Percentiles rank a stretch among this genome's conserved stretches.
Evolutionary conservation across 2,888 invertebrate genomes (phyloP).

Genomic region (Nebria salina): DNA sequence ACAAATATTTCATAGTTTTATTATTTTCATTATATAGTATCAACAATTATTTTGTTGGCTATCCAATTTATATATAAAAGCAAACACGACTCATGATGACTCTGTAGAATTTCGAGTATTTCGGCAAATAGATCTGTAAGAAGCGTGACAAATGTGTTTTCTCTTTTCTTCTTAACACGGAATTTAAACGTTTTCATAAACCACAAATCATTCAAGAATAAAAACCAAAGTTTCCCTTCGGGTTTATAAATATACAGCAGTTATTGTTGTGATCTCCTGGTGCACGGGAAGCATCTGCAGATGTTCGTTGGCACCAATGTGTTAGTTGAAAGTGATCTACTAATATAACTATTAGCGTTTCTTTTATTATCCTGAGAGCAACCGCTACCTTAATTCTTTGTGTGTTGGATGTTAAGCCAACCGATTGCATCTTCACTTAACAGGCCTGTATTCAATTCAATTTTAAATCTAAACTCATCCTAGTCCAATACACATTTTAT

Average conservation of each 20-base stretch:
- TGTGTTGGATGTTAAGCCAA: constrained; percentile 20
- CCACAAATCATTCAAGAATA: constrained; percentile 13
- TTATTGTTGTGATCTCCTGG: background rate
- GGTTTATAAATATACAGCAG: background rate
- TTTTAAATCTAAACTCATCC: background rate
- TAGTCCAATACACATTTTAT: no score
- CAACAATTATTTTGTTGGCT: background rate
- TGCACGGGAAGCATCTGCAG: background rate
- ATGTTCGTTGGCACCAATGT: background rate
- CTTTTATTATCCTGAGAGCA: constrained; percentile 48
- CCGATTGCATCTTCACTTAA: constrained; percentile 3
- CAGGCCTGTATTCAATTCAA: background rate
- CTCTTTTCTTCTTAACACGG: constrained; percentile 13
- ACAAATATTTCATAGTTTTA: no score
- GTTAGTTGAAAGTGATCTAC: constrained; percentile 51
- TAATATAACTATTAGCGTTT: constrained; percentile 54
- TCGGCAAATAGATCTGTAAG: constrained; percentile 6
- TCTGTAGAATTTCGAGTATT: constrained; percentile 2
- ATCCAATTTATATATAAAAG: background rate
- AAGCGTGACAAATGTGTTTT: constrained; percentile 37
- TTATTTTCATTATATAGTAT: no score
- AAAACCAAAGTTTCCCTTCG: background rate
- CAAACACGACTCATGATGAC: background rate
- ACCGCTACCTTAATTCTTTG: constrained; percentile 34
- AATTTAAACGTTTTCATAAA: constrained; percentile 35